Base-by-base conservation (phyloP, 2,888 invertebrate species). In the Zootermopsis nevadensis region DNA sequence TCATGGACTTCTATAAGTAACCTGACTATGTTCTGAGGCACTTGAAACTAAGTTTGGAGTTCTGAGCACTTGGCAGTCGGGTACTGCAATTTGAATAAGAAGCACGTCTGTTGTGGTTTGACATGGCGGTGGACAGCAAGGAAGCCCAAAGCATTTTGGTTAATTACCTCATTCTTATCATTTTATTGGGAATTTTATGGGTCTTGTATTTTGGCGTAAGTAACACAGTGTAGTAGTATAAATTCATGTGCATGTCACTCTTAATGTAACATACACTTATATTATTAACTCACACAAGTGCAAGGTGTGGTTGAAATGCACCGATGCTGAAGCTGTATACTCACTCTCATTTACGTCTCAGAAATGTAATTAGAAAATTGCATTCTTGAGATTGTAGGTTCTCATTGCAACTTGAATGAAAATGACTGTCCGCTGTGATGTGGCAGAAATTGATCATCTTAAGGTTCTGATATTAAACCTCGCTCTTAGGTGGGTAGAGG, bases 151-250 rank as follows among this genome's bases (percentile, higher is more conserved):
- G 84, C 53, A 83, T 85, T 48, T 77, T 85, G 31, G 85, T 86
- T 77, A 86, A 86, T 74, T 86, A 86, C 77, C 82, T 86, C 33
- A 86, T 86, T 77, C 85, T 86, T 77, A 86, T 86, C 30, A 85
- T 86, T 19, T 84, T 86, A n/a, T 82, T 86, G 42, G 83, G 83
- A 24, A 86, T 86, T 74, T 84, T 86, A 42, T 86, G 86, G 86
- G 85, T 86, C 48, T 80, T 86, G 72, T 86, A 86, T 66, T 84
- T 83, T 81, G 83, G 77, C 55, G 77, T 77, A 77, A 77, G 77
- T 77, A 53, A 0, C 15, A 31, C 31, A 77, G 38, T 77, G 53
- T 38, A 10, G 27, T 15, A 60, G 60, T 27, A 60, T 60, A 27
- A 7, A 0, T 60, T 60, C 27, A 60, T n/a, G n/a, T 60, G n/a